Evolutionary conservation across 2,797 vertebrate species (phyloP).

Genomic region (Cyprinella venusta): DNA sequence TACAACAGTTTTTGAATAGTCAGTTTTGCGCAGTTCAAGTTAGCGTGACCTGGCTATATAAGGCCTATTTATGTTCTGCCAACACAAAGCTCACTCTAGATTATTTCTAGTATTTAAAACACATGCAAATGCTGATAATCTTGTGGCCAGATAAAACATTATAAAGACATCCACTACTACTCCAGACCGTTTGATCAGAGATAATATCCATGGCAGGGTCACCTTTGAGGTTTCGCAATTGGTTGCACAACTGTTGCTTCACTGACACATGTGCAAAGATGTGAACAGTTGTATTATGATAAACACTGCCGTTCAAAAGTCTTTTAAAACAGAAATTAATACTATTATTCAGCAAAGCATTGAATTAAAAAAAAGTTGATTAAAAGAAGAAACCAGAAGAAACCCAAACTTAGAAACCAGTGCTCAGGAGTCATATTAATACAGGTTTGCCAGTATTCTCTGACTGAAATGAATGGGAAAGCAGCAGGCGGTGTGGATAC

Average conservation of each 20-base stretch:
- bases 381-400: no score
- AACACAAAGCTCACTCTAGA: background rate
- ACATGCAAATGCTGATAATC: conserved; percentile 51
- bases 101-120: conserved; percentile 52
- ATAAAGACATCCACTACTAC: background rate
- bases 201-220: background rate
- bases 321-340: no score
- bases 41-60: background rate
- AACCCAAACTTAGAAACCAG: no score
- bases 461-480: conserved; percentile 33
- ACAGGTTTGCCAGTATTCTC: background rate
- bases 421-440: background rate
- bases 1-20: background rate
- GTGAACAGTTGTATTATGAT: background rate
- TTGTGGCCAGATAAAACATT: conserved; percentile 14
- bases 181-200: conserved; percentile 29
- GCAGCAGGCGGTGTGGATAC: conserved; percentile 31
- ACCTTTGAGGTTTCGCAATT: background rate
- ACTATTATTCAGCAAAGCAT: background rate
- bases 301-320: background rate
- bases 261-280: background rate
- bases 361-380: background rate
- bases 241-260: conserved; percentile 21
- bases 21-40: background rate
- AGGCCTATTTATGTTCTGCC: background rate